Conservation (phyloP, 2,113 vertebrate genomes). For the Salvelinus alpinus region DNA sequence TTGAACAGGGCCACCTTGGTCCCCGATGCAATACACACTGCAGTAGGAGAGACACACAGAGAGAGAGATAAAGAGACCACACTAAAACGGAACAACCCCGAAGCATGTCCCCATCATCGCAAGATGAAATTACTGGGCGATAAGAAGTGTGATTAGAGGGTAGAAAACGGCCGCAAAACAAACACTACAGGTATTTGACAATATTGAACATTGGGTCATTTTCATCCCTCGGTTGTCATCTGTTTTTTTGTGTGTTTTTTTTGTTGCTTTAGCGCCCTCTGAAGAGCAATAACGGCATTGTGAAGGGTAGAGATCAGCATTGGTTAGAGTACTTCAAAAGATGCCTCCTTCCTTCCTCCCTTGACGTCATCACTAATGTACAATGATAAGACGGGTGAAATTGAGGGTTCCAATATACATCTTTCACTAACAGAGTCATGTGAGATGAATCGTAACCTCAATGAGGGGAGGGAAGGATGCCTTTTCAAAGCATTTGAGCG, state of each 20-base stretch:
- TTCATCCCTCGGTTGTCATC: background rate
- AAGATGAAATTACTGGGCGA: too few relatives aligned
- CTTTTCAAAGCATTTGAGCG: background rate
- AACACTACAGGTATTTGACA: slow-evolving; percentile 3
- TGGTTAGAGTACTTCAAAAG: too few relatives aligned
- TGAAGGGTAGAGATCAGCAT: too few relatives aligned
- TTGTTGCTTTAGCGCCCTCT: slow-evolving; percentile 24
- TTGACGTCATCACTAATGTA: too few relatives aligned
- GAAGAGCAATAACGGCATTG: too few relatives aligned
- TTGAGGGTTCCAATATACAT: background rate
- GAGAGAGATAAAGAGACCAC: background rate
- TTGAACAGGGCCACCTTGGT: slow-evolving; percentile 99
- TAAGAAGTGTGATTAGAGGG: too few relatives aligned
- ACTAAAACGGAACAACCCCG: too few relatives aligned
- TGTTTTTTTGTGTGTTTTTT: rapidly evolving
- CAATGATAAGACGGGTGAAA: too few relatives aligned
- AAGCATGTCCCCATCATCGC: too few relatives aligned
- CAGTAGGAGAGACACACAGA: slow-evolving; percentile 19
- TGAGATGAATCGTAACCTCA: background rate
- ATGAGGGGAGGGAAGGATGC: background rate
- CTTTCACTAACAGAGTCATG: background rate
- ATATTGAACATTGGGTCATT: background rate
- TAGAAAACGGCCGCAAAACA: too few relatives aligned
- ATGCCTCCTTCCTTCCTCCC: too few relatives aligned
- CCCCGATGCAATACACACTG: slow-evolving; percentile 98